Base-by-base conservation (phyloP, 2,888 invertebrate genomes). In the Chrysina gloriosa region DNA sequence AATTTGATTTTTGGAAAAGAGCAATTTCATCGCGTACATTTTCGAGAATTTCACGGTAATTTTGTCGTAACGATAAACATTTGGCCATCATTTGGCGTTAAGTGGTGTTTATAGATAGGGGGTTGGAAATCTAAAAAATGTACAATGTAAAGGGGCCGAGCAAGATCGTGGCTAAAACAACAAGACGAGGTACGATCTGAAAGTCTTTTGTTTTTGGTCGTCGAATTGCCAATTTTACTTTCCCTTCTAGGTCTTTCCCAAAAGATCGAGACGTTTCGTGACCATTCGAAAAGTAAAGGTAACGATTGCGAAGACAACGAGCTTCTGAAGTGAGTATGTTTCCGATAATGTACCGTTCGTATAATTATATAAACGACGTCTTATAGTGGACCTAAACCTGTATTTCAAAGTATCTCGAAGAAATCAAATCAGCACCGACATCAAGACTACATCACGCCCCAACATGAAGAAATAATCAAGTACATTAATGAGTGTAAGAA, bases 91-190 rank as follows among this genome's bases (percentile, higher is more conserved):
- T 48, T 23, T 48, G 23, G 48, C n/a, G n/a, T n/a, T n/a, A n/a
- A n/a, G n/a, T n/a, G n/a, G n/a, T n/a, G n/a, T n/a, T n/a, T n/a
- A n/a, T n/a, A n/a, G n/a, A n/a, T n/a, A n/a, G n/a, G n/a, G n/a
- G n/a, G n/a, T n/a, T n/a, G n/a, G n/a, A 14, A 45, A 19, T 14
- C 21, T 11, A 5, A 25, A 86, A 84, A 81, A 94, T 94, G 94
- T 94, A 94, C 86, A 93, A 94, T 81, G 91, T 94, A 79, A 94
- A 93, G 84, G 93, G 93, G 72, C 93, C 94, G 72, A 94, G 93
- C 84, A 94, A 94, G 86, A 92, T 94, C 82, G 93, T 93, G 77
- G 92, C 94, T 71, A 94, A 94, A 87, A 92, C 94, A 74, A 87
- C 93, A 78, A 87, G 94, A 87, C 92, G 94, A 77, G 81, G 82